Percentiles rank a stretch among this genome's conserved stretches.
Evolutionary conservation across 2,113 vertebrate genomes (phyloP).

Genomic region (Eulemur macaco): DNA sequence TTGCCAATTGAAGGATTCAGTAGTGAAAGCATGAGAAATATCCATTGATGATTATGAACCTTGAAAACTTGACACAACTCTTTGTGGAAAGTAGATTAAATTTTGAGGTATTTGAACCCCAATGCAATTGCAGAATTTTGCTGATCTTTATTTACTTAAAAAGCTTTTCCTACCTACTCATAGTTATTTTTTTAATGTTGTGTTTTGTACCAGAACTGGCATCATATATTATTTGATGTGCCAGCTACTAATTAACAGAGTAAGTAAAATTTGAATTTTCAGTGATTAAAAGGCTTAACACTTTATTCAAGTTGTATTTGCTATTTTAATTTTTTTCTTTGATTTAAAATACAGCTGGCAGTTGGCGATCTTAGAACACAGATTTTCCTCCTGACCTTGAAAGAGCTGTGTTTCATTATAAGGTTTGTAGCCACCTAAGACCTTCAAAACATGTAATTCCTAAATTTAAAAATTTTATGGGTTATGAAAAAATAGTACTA

Average conservation of each 20-base stretch:
- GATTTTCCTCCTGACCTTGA: slow-evolving; percentile 53
- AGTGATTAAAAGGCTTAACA: slow-evolving; percentile 60
- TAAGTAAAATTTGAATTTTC: slow-evolving; percentile 66
- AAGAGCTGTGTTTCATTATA: slow-evolving; percentile 32
- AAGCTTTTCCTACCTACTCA: slow-evolving; percentile 55
- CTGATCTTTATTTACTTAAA: slow-evolving; percentile 56
- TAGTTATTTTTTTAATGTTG: slow-evolving; percentile 56
- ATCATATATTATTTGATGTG: slow-evolving; percentile 56
- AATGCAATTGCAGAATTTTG: slow-evolving; percentile 24
- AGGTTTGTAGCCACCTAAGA: neutral
- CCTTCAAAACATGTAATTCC: slow-evolving; percentile 15
- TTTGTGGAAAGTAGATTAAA: slow-evolving; percentile 48
- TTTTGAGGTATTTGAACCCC: neutral
- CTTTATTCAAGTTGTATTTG: slow-evolving; percentile 62
- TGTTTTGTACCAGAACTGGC: slow-evolving; percentile 66
- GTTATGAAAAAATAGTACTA: slow-evolving; percentile 22
- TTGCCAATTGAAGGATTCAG: neutral
- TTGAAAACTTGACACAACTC: neutral
- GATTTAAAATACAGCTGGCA: slow-evolving; percentile 54
- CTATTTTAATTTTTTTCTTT: slow-evolving; percentile 57
- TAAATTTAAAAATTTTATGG: slow-evolving; percentile 39
- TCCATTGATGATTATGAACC: slow-evolving; percentile 1
- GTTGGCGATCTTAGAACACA: neutral
- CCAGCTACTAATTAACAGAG: slow-evolving; percentile 73
- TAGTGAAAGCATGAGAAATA: neutral